phyloP scores from a whole-genome alignment of 1,140 invertebrate genomes.

The Neodiprion lecontei region DNA sequence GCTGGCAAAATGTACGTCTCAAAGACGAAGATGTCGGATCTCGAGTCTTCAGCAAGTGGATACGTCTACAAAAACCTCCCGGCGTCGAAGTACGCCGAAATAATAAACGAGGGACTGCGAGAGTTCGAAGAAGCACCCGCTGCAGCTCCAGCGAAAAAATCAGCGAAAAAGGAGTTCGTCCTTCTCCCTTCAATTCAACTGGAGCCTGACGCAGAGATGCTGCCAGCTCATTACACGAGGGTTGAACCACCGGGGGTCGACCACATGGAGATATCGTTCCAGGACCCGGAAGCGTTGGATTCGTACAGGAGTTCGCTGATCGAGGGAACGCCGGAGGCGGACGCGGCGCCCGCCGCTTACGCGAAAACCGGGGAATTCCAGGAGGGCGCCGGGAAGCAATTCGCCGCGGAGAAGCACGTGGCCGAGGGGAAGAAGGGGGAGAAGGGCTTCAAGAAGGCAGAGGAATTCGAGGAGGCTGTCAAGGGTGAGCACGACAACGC shows the following conservation, averaged over 20 bases:
- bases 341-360: background rate
- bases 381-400: slow-evolving; percentile 5
- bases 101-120: slow-evolving; percentile 6
- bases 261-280: slow-evolving; percentile 48
- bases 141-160: background rate
- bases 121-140: background rate
- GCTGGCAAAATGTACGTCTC: background rate
- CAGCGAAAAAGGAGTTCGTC: background rate
- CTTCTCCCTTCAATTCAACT: background rate
- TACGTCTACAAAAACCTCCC: slow-evolving; percentile 21
- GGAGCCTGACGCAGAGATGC: slow-evolving; percentile 54
- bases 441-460: slow-evolving; percentile 32
- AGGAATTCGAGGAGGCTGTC: slow-evolving; percentile 39
- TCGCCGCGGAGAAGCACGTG: background rate
- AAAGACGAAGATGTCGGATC: background rate
- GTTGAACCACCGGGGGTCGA: slow-evolving; percentile 52
- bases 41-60: background rate
- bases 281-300: slow-evolving; percentile 24
- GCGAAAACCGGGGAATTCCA: background rate
- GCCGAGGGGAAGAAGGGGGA: slow-evolving; percentile 31
- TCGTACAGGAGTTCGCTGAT: slow-evolving; percentile 5
- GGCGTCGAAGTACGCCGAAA: slow-evolving; percentile 13
- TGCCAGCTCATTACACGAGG: slow-evolving; percentile 48
- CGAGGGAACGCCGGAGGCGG: slow-evolving; percentile 7
- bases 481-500: slow-evolving; percentile 39